Evolutionary conservation across 2,888 invertebrate genomes (phyloP).

Genomic region (Apamea sordens): DNA sequence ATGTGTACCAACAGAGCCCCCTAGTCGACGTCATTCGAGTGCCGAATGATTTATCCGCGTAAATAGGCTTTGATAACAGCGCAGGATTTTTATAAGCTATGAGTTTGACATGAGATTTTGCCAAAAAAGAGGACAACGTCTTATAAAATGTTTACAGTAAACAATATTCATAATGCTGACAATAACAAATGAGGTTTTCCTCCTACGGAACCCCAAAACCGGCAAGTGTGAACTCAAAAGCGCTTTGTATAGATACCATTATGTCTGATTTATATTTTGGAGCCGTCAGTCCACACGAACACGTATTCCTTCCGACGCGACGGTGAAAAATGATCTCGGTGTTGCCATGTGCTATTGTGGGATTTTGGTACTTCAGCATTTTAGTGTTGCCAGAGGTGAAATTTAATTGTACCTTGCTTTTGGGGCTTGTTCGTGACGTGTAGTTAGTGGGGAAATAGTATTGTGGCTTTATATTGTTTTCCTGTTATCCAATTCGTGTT

Average conservation of each 20-base stretch:
- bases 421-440: constrained; percentile 38
- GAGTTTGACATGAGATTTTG: neutral
- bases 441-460: constrained; percentile 3
- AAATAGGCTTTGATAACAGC: neutral
- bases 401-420: constrained; percentile 60
- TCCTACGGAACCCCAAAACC: constrained; percentile 49
- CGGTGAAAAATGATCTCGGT: constrained; percentile 81
- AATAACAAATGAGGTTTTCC: constrained; percentile 58
- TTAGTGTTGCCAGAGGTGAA: constrained; percentile 59
- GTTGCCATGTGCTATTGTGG: constrained; percentile 65
- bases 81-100: too few species aligned
- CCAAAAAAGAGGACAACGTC: constrained; percentile 7
- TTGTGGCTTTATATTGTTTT: constrained; percentile 7
- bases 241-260: constrained; percentile 65
- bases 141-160: constrained; percentile 47
- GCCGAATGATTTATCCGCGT: neutral
- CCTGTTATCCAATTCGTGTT: neutral
- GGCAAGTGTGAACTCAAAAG: constrained; percentile 62
- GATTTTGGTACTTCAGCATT: constrained; percentile 52
- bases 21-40: neutral
- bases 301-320: constrained; percentile 68
- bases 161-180: constrained; percentile 62
- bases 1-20: neutral
- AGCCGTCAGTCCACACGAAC: constrained; percentile 79
- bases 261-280: constrained; percentile 79